These are phyloP conservation scores for Sinocyclocheilus anshuiensis DNA, from an alignment of 2,113 vertebrate genomes.

Conservation along the genomic window DNA sequence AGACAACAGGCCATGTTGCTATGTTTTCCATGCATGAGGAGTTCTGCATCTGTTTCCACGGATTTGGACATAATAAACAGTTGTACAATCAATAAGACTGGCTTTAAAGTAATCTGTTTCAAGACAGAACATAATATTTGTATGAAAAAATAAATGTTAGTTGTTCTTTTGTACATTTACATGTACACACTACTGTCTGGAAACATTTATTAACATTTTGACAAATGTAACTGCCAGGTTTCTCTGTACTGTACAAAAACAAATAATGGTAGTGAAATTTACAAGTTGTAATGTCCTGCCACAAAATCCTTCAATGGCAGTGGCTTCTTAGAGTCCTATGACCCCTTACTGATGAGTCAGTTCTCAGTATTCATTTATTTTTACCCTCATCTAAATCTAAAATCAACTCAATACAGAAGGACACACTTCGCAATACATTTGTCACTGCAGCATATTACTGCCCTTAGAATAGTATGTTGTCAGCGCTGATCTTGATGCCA, in stretches of 20 bases:
- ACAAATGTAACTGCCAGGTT: neutral
- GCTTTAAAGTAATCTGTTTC: neutral
- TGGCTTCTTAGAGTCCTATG: neutral
- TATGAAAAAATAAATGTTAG: neutral
- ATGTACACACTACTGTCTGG: neutral
- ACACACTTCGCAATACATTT: conserved; percentile 49
- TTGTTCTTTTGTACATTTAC: neutral
- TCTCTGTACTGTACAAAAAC: neutral
- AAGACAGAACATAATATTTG: neutral
- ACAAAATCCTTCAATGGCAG: neutral
- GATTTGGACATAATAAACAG: conserved; percentile 41
- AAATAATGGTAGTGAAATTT: neutral
- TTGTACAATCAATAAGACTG: neutral
- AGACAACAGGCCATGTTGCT: conserved; percentile 15
- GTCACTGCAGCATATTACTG: conserved; percentile 55
- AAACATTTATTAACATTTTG: neutral
- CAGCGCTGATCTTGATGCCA: neutral
- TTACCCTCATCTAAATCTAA: neutral
- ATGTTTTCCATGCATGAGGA: conserved; percentile 52
- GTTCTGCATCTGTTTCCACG: conserved; percentile 46
- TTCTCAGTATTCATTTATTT: neutral
- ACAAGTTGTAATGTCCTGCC: neutral
- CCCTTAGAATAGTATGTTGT: conserved; percentile 28
- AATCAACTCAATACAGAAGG: neutral
- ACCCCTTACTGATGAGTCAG: neutral